These are phyloP conservation scores for Megalurothrips usitatus DNA, from an alignment of 2,888 invertebrate species.

Conservation along the genomic window DNA sequence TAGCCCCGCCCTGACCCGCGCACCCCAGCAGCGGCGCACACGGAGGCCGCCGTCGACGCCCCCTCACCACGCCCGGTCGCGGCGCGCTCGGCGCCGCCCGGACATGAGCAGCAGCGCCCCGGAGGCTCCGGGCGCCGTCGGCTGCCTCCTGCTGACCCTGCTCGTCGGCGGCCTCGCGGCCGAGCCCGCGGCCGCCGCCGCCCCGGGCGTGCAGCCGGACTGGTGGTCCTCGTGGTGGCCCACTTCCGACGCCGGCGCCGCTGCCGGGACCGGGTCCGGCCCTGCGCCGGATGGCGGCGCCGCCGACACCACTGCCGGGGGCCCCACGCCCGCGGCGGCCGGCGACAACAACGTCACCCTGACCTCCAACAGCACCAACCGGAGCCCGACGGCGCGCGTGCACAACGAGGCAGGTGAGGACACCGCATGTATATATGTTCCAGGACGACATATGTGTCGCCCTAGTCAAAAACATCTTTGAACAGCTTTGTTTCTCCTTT, in stretches of 20 bases:
- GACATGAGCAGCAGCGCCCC: background rate
- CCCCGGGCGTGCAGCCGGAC: background rate
- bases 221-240: background rate
- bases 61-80: background rate
- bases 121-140: background rate
- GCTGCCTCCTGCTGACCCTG: background rate
- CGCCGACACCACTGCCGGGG: background rate
- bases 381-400: background rate
- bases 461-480: no score
- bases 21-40: background rate
- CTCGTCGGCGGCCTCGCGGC: background rate
- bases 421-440: no score
- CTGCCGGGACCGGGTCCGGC: background rate
- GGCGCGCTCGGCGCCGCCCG: constrained; percentile 3
- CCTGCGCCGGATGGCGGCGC: background rate
- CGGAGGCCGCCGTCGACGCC: background rate
- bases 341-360: no score
- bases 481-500: no score
- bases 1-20: background rate
- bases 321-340: background rate
- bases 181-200: background rate
- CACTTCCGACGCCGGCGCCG: background rate
- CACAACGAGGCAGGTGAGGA: background rate
- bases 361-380: no score
- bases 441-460: no score